Evolutionary conservation across 2,888 invertebrate genomes (phyloP).

Genomic region (Xylota segnis): DNA sequence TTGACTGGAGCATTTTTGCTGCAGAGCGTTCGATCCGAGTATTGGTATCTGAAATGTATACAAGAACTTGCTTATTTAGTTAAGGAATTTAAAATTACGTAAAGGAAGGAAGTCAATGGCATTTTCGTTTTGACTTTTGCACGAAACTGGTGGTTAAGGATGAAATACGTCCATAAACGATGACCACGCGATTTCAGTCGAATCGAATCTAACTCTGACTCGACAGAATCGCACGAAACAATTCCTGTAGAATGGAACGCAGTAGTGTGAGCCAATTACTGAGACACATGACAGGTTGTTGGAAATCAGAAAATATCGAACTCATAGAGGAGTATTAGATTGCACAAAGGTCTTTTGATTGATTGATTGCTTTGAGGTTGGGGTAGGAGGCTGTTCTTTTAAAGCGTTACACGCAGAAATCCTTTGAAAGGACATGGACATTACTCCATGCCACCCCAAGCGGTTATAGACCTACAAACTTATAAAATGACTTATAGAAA

Average conservation of each 20-base stretch:
- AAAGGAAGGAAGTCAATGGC: background rate
- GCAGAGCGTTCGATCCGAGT: constrained; percentile 78
- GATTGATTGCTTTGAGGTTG: no score
- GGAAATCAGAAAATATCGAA: no score
- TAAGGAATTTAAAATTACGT: background rate
- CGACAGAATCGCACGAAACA: background rate
- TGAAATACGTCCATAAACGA: background rate
- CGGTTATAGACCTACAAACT: no score
- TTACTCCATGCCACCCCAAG: no score
- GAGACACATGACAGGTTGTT: no score
- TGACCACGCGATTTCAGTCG: background rate
- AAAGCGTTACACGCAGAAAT: no score
- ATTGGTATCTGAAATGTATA: constrained; percentile 81
- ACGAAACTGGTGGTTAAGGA: constrained; percentile 6
- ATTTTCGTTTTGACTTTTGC: constrained; percentile 36
- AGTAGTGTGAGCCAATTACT: no score
- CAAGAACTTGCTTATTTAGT: background rate
- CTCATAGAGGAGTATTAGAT: no score
- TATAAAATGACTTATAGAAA: no score
- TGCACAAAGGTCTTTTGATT: no score
- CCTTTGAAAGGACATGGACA: no score
- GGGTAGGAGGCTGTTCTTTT: no score
- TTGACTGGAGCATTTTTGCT: constrained; percentile 80
- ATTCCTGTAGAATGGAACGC: background rate
- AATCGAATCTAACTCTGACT: background rate